phyloP scores from a whole-genome alignment of 1,140 invertebrate species.

The Scaptomyza hsui region DNA sequence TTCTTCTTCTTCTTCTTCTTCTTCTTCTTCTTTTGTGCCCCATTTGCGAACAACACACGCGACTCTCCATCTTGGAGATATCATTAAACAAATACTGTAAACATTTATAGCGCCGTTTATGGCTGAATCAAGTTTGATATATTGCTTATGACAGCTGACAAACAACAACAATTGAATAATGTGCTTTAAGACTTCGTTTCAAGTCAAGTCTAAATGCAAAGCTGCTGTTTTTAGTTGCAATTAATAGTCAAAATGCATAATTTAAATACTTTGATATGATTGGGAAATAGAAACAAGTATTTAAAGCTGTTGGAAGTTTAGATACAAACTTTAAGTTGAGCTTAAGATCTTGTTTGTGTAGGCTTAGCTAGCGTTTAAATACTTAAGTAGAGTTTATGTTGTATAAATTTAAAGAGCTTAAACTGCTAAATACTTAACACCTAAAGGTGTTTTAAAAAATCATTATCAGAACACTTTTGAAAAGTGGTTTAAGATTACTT shows the following conservation, averaged over 20 bases:
- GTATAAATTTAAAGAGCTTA: background rate
- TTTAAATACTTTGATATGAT: background rate
- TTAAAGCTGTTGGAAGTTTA: background rate
- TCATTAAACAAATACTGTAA: conserved; percentile 32
- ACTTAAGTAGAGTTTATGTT: background rate
- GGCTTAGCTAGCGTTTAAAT: background rate
- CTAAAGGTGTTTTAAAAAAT: too few relatives aligned
- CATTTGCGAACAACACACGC: background rate
- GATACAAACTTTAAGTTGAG: background rate
- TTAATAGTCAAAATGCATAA: background rate
- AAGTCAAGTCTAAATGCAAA: conserved; percentile 10
- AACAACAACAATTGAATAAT: conserved; percentile 18
- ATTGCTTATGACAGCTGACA: conserved; percentile 52
- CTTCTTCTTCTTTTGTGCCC: too few relatives aligned
- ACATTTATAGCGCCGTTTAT: conserved; percentile 21
- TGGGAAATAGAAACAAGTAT: background rate
- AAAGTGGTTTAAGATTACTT: too few relatives aligned
- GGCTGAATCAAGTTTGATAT: conserved; percentile 58
- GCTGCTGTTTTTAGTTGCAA: background rate
- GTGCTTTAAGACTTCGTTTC: conserved; percentile 4
- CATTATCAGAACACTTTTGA: too few relatives aligned
- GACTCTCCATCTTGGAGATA: conserved; percentile 26
- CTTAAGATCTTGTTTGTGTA: background rate
- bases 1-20: too few relatives aligned
- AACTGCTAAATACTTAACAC: background rate